A percentile compares a stretch with the other conserved stretches of the same genome.
These are phyloP conservation scores for Helicoverpa zea DNA, from an alignment of 1,140 invertebrate genomes.

Conservation along the genomic window DNA sequence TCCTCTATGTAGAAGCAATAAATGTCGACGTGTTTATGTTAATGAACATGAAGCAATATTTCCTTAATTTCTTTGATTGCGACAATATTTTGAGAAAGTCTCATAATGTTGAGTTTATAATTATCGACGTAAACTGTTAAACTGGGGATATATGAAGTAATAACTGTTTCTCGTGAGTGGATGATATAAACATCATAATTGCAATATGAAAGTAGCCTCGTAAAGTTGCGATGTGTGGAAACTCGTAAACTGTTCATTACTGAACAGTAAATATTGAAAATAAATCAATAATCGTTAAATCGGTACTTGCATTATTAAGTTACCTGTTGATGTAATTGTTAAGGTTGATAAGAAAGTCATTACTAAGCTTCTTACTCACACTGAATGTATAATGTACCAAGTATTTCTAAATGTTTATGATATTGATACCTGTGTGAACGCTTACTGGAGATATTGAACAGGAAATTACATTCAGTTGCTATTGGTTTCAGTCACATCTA, in stretches of 20 bases:
- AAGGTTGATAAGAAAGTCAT: not conserved
- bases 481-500: not conserved
- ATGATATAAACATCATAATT: not conserved
- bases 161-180: not conserved
- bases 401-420: no score
- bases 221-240: not conserved
- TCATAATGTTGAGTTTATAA: not conserved
- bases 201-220: conserved; percentile 11
- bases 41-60: not conserved
- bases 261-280: not conserved
- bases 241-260: not conserved
- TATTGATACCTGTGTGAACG: no score
- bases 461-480: no score
- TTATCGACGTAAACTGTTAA: conserved; percentile 20
- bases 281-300: no score
- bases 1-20: not conserved
- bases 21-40: not conserved
- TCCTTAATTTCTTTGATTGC: not conserved
- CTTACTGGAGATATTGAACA: no score
- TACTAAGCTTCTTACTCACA: not conserved
- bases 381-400: no score
- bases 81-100: not conserved
- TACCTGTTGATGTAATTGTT: not conserved
- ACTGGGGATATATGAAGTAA: not conserved
- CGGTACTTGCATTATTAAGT: not conserved